phyloP scores from a whole-genome alignment of 2,888 invertebrate genomes.

The Vandiemenella viatica region DNA sequence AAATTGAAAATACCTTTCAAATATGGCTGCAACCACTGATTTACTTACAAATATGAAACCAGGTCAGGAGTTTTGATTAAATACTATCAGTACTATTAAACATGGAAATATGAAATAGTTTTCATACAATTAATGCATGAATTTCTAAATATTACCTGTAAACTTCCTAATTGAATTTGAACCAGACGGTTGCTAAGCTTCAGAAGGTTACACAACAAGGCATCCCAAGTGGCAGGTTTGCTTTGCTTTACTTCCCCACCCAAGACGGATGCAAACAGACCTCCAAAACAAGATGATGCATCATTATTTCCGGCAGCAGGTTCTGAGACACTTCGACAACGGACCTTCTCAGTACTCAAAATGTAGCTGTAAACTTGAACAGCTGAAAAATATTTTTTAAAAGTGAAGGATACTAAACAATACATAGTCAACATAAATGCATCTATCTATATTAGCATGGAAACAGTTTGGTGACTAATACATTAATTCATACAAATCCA shows the following conservation, averaged over 20 bases:
- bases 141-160: no score
- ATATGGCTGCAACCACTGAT: no score
- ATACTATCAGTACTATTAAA: no score
- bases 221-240: constrained; percentile 53
- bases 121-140: no score
- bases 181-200: constrained; percentile 48
- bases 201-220: constrained; percentile 53
- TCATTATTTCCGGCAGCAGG: constrained; percentile 25
- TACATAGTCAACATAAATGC: background rate
- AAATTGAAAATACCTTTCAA: no score
- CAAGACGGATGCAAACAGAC: constrained; percentile 58
- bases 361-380: constrained; percentile 38
- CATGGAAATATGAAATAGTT: no score
- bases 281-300: constrained; percentile 42
- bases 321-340: constrained; percentile 38
- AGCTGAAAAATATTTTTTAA: constrained; percentile 24
- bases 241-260: constrained; percentile 46
- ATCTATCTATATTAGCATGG: no score
- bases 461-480: no score
- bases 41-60: no score
- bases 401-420: background rate
- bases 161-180: no score
- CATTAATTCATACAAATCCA: no score
- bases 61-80: no score
- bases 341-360: constrained; percentile 37